Conservation (phyloP, 2,797 vertebrate species). For the Acanthornis magna region DNA sequence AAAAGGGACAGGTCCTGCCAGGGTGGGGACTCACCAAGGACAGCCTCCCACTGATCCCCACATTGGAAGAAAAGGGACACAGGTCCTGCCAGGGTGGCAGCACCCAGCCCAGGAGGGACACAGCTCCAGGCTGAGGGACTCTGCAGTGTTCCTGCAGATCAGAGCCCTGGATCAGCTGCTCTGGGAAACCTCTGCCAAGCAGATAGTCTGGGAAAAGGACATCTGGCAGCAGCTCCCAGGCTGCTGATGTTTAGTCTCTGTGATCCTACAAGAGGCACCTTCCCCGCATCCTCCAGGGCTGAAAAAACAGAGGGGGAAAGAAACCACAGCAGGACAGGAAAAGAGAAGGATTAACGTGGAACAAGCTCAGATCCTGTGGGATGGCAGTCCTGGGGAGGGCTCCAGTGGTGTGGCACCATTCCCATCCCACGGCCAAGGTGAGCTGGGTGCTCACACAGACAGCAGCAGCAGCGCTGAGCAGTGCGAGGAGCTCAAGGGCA, state of each 20-base stretch:
- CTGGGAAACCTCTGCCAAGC: neutral
- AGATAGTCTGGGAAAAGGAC: neutral
- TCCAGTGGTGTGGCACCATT: neutral
- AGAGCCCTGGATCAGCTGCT: neutral
- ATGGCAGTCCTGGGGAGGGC: neutral
- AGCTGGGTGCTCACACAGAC: neutral
- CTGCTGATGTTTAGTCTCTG: neutral
- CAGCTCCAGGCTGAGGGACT: rapidly evolving
- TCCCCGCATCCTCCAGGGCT: neutral
- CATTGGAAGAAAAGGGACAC: too few species aligned
- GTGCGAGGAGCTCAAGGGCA: neutral
- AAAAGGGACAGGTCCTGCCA: too few species aligned
- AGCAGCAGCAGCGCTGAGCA: neutral
- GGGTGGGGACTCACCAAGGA: too few species aligned
- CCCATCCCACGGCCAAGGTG: neutral
- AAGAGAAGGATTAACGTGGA: neutral
- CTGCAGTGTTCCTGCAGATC: neutral
- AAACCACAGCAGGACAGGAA: neutral
- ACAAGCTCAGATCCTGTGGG: neutral
- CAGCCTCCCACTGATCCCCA: too few species aligned
- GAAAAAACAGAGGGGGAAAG: neutral
- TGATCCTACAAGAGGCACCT: neutral
- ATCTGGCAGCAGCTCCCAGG: neutral
- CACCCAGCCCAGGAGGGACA: neutral
- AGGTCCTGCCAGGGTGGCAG: too few species aligned